phyloP scores from a whole-genome alignment of 2,888 invertebrate species.

The Chelonus formosanus region DNA sequence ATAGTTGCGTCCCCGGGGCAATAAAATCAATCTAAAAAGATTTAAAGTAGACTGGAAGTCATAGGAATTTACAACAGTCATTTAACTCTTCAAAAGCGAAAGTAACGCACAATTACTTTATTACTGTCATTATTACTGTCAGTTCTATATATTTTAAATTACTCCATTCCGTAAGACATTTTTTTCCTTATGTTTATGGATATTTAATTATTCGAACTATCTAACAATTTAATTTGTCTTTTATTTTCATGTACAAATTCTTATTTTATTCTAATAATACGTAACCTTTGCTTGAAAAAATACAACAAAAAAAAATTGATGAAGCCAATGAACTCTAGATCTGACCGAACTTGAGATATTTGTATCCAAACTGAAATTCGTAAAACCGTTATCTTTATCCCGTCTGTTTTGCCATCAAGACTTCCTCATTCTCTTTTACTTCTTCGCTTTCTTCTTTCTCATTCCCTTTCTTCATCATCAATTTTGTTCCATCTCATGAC shows the following conservation, averaged over 20 bases:
- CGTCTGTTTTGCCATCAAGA: slow-evolving; percentile 6
- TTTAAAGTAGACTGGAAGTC: no score
- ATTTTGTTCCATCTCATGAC: slow-evolving; percentile 15
- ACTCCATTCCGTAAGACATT: neutral
- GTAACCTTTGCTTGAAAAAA: neutral
- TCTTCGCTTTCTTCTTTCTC: slow-evolving; percentile 2
- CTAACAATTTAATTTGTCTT: neutral
- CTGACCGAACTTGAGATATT: neutral
- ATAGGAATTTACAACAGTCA: no score
- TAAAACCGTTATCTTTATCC: slow-evolving; percentile 26
- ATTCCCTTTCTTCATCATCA: slow-evolving; percentile 18
- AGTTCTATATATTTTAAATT: no score
- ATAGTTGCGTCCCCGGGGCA: no score
- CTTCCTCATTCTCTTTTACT: slow-evolving; percentile 11
- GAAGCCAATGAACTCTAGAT: neutral
- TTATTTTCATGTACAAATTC: no score
- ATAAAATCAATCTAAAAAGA: no score
- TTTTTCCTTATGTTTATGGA: neutral
- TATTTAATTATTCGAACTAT: neutral
- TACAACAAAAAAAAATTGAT: neutral
- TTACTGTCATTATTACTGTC: no score
- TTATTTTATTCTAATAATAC: no score
- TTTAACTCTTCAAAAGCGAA: no score
- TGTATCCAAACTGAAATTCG: neutral
- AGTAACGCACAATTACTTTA: no score